A percentile compares a stretch with the other conserved stretches of the same genome.
Evolutionary conservation across 2,888 invertebrate genomes (phyloP).

Genomic region (Nomada ruficornis): DNA sequence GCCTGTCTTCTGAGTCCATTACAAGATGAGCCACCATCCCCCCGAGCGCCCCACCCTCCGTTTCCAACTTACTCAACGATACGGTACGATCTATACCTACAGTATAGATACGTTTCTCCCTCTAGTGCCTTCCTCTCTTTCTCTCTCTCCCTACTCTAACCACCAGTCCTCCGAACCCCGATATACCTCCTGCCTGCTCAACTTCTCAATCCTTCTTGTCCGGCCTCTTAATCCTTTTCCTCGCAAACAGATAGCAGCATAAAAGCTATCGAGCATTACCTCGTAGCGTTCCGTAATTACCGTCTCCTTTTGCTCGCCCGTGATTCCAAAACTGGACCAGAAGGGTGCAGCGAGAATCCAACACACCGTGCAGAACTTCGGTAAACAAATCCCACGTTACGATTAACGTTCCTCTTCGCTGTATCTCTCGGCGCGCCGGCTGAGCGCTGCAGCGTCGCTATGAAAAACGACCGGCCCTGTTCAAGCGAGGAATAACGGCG

Average conservation of each 20-base stretch:
- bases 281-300: conserved; percentile 40
- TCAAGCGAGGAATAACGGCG: conserved; percentile 11
- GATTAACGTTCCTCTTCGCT: conserved; percentile 9
- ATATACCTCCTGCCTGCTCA: conserved; percentile 6
- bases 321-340: neutral
- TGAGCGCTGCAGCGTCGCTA: neutral
- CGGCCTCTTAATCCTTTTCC: conserved; percentile 58
- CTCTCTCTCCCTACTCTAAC: conserved; percentile 11
- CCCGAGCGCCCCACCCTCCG: conserved; percentile 72
- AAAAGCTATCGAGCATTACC: conserved; percentile 42
- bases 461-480: conserved; percentile 30
- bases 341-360: neutral
- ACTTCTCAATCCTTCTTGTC: conserved; percentile 45
- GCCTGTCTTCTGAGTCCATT: conserved; percentile 84
- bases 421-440: neutral
- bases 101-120: conserved; percentile 63
- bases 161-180: neutral
- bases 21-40: conserved; percentile 83
- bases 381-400: neutral
- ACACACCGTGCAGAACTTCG: neutral
- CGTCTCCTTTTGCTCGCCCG: neutral
- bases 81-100: conserved; percentile 67
- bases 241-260: conserved; percentile 44
- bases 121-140: conserved; percentile 20
- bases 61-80: conserved; percentile 72